A percentile compares a stretch with the other conserved stretches of the same genome.
Evolutionary conservation across 2,113 vertebrate species (phyloP).

Genomic region (Miniopterus natalensis): DNA sequence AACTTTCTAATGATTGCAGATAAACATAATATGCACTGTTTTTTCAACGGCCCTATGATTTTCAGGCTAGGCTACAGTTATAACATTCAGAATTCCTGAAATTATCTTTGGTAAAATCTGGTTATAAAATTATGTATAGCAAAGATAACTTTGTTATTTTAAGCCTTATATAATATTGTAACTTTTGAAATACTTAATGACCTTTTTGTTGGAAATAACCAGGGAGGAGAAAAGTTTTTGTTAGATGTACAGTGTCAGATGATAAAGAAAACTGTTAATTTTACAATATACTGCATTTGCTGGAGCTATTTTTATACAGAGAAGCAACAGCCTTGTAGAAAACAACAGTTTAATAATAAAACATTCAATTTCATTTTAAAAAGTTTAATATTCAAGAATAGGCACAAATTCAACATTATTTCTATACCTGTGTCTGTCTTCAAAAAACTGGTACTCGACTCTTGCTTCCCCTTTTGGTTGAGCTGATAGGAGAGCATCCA

Average conservation of each 20-base stretch:
- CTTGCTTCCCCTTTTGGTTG: conserved; percentile 97
- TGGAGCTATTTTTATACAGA: not conserved
- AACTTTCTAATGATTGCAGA: not conserved
- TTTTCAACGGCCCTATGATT: not conserved
- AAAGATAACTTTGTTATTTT: not conserved
- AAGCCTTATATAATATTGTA: conserved; percentile 45
- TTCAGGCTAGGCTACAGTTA: not conserved
- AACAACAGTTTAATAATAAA: not conserved
- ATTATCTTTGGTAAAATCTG: not conserved
- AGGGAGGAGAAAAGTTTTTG: not conserved
- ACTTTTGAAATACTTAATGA: conserved; percentile 5
- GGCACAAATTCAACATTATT: conserved; percentile 37
- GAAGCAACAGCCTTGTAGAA: not conserved
- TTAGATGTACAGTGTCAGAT: not conserved
- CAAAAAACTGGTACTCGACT: conserved; percentile 93
- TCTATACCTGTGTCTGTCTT: conserved; percentile 94
- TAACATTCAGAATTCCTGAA: not conserved
- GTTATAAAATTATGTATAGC: conserved; percentile 22
- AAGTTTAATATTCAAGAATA: conserved; percentile 8
- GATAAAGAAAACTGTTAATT: not conserved
- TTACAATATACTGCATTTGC: not conserved
- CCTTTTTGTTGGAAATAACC: not conserved
- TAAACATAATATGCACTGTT: not conserved
- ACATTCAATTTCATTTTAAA: not conserved
- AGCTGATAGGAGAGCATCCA: conserved; percentile 96